Conservation (phyloP, 2,888 invertebrate species). For the Parthenolecanium corni region DNA sequence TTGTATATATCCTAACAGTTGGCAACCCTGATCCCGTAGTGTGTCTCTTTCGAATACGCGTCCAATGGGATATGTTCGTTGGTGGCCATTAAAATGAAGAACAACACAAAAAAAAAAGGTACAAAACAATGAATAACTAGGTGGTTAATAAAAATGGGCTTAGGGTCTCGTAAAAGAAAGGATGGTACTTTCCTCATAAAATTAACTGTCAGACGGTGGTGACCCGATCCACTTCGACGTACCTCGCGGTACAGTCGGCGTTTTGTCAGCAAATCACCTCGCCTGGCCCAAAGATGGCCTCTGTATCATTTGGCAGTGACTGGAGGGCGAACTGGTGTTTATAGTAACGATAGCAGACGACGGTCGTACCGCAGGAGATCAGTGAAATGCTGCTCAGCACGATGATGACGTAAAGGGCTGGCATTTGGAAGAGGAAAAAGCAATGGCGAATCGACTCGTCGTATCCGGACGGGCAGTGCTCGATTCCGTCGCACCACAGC, state of each 20-base stretch:
- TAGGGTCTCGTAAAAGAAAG: background rate
- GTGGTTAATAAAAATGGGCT: no score
- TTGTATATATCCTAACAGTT: no score
- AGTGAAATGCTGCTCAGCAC: slow-evolving; percentile 44
- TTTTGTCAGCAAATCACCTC: slow-evolving; percentile 84
- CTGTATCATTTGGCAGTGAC: slow-evolving; percentile 46
- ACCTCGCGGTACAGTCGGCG: slow-evolving; percentile 80
- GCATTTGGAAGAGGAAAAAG: slow-evolving; percentile 56
- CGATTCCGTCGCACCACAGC: slow-evolving; percentile 68
- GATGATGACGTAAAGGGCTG: slow-evolving; percentile 53
- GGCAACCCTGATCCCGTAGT: no score
- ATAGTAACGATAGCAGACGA: slow-evolving; percentile 13
- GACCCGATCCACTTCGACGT: slow-evolving; percentile 79
- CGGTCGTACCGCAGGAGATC: slow-evolving; percentile 38
- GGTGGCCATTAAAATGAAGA: no score
- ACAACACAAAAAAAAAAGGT: no score
- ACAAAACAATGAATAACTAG: no score
- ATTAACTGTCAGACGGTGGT: slow-evolving; percentile 64
- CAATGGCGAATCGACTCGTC: slow-evolving; percentile 72
- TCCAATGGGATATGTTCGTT: no score
- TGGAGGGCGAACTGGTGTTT: slow-evolving; percentile 44
- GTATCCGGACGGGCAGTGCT: slow-evolving; percentile 67
- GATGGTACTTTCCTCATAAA: background rate
- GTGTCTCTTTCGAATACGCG: no score
- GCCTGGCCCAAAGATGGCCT: slow-evolving; percentile 34